These are phyloP conservation scores for Psilopogon haemacephalus DNA, from an alignment of 2,113 vertebrate genomes.

Conservation along the genomic window DNA sequence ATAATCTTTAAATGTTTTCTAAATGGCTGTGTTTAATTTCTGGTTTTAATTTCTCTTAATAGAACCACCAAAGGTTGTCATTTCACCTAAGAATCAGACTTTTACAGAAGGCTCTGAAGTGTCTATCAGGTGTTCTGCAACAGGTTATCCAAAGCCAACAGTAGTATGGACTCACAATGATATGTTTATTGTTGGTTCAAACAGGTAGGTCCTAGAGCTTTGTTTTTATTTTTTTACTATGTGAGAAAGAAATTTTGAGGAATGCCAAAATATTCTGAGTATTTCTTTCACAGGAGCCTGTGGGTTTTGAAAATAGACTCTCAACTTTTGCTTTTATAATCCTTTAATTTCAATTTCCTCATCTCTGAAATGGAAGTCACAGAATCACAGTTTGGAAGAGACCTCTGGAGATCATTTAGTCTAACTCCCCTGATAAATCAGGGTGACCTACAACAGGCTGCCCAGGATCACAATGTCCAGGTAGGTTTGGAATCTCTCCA, in stretches of 20 bases:
- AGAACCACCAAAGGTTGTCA: slow-evolving; percentile 85
- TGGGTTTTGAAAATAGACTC: background rate
- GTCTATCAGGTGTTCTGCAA: slow-evolving; percentile 86
- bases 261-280: background rate
- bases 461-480: too few relatives aligned
- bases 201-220: slow-evolving; percentile 77
- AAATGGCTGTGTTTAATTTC: background rate
- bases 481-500: too few relatives aligned
- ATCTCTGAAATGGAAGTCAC: background rate
- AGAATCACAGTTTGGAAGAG: too few relatives aligned
- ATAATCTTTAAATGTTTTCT: background rate
- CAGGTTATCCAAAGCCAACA: slow-evolving; percentile 86
- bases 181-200: slow-evolving; percentile 86
- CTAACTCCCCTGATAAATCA: too few relatives aligned
- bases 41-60: slow-evolving; percentile 7
- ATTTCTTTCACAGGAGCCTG: background rate
- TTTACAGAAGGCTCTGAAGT: slow-evolving; percentile 86
- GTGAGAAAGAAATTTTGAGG: background rate
- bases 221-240: background rate
- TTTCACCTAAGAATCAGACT: slow-evolving; percentile 88
- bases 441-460: too few relatives aligned
- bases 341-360: background rate
- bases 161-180: slow-evolving; percentile 90
- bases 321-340: background rate
- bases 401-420: too few relatives aligned